These are phyloP conservation scores for Uromys caudimaculatus DNA, from an alignment of 2,797 vertebrate genomes.

Conservation along the genomic window DNA sequence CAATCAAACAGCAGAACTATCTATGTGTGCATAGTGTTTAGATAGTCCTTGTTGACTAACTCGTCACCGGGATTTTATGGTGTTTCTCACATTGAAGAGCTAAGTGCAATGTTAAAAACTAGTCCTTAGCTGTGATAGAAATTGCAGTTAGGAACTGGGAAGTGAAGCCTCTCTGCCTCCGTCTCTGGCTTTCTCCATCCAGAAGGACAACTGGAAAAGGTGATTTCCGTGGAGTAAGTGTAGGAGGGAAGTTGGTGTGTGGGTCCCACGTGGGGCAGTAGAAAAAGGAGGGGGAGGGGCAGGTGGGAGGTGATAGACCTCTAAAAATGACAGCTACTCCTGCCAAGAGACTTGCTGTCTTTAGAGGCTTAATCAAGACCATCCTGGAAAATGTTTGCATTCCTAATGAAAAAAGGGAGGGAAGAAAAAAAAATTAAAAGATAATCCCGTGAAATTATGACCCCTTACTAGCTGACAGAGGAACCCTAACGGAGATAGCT, in stretches of 20 bases:
- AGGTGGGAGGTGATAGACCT: neutral
- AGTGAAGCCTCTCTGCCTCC: neutral
- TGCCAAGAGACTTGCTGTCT: neutral
- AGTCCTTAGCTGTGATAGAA: neutral
- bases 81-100: neutral
- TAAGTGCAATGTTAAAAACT: slow-evolving; percentile 7
- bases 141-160: neutral
- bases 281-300: neutral
- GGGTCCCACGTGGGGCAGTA: neutral
- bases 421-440: neutral
- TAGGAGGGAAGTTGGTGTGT: neutral
- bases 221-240: neutral
- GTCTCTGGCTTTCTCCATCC: neutral
- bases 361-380: slow-evolving; percentile 18
- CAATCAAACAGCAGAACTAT: slow-evolving; percentile 47
- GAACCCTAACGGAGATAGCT: neutral
- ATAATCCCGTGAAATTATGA: neutral
- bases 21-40: neutral
- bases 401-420: neutral
- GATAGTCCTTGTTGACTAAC: slow-evolving; percentile 10
- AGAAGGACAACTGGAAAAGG: neutral
- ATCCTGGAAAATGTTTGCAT: neutral
- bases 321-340: neutral
- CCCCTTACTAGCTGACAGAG: neutral
- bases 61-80: neutral